Evolutionary conservation across 2,113 vertebrate genomes (phyloP).

Genomic region (Felis chaus): DNA sequence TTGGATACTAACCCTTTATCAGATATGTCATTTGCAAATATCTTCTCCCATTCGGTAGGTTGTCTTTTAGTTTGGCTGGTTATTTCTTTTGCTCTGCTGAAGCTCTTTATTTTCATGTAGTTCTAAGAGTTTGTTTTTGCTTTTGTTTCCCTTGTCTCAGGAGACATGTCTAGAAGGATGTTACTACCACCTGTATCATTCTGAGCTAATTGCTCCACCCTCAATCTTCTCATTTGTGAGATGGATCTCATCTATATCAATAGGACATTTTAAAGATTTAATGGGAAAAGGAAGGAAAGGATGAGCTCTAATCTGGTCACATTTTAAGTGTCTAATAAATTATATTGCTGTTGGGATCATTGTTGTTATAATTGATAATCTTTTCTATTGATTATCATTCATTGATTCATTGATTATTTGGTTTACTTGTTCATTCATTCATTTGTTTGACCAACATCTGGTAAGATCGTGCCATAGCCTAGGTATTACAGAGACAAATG

Average conservation of each 20-base stretch:
- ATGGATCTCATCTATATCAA: background rate
- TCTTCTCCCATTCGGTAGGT: background rate
- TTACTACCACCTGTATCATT: background rate
- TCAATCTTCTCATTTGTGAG: background rate
- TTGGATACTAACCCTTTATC: background rate
- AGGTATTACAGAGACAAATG: background rate
- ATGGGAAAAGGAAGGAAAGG: background rate
- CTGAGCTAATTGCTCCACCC: background rate
- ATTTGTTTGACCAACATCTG: background rate
- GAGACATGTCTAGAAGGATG: background rate
- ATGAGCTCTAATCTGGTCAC: background rate
- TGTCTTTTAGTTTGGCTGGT: background rate
- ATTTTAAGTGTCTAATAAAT: background rate
- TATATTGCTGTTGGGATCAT: background rate
- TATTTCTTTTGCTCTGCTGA: background rate
- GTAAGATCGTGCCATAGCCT: background rate
- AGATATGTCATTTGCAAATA: background rate
- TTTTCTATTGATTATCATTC: background rate
- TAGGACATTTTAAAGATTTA: background rate
- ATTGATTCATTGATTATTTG: background rate
- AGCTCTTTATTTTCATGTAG: background rate
- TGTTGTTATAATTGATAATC: background rate
- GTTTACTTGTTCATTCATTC: background rate
- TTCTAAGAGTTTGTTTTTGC: background rate
- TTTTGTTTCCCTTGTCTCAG: background rate